These are phyloP conservation scores for Scaptodrosophila lebanonensis DNA, from an alignment of 1,140 invertebrate species.

Conservation along the genomic window DNA sequence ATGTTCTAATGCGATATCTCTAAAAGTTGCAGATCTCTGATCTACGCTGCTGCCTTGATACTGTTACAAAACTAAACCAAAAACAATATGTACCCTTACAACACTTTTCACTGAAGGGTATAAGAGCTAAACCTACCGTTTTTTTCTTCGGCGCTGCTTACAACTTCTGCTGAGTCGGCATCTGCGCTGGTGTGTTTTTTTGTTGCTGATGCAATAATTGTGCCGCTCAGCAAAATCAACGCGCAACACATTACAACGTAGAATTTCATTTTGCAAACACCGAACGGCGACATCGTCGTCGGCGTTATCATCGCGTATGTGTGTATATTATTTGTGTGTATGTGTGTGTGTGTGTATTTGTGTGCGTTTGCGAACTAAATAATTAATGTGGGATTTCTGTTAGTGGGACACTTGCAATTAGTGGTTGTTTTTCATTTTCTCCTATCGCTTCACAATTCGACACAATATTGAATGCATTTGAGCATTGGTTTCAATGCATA, in stretches of 20 bases:
- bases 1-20: too few relatives aligned
- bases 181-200: slow-evolving; percentile 23
- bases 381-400: slow-evolving; percentile 14
- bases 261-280: slow-evolving; percentile 63
- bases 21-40: too few relatives aligned
- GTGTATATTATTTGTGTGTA: slow-evolving; percentile 26
- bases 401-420: slow-evolving; percentile 36
- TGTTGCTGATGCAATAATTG: slow-evolving; percentile 58
- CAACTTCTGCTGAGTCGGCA: slow-evolving; percentile 65
- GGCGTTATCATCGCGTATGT: slow-evolving; percentile 20
- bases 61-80: not conserved
- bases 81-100: slow-evolving; percentile 2
- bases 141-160: slow-evolving; percentile 53
- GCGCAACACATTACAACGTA: slow-evolving; percentile 52
- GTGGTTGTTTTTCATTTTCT: slow-evolving; percentile 15
- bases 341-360: too few relatives aligned
- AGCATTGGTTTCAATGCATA: slow-evolving; percentile 2
- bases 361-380: slow-evolving; percentile 13
- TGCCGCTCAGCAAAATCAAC: slow-evolving; percentile 57
- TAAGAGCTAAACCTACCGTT: slow-evolving; percentile 32
- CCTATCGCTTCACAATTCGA: slow-evolving; percentile 9
- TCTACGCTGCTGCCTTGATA: not conserved
- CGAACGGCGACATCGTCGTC: slow-evolving; percentile 9
- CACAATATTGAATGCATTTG: slow-evolving; percentile 16
- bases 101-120: too few relatives aligned